Conservation (phyloP, 2,797 vertebrate genomes). For the Clangula hyemalis region DNA sequence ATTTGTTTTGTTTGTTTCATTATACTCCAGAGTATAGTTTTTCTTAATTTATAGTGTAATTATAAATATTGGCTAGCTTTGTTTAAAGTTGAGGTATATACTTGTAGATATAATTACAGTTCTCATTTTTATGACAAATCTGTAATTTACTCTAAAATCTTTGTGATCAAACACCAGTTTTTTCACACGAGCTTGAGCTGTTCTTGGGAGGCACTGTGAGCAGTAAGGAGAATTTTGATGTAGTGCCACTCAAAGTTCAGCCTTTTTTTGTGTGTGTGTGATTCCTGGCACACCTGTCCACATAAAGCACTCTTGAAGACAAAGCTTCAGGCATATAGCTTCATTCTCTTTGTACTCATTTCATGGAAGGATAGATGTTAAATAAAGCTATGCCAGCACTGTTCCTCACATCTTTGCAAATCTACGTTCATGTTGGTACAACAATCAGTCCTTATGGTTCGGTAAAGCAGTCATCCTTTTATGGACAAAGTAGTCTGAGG, state of each 20-base stretch:
- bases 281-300: background rate
- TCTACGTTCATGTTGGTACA: background rate
- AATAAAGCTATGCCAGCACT: background rate
- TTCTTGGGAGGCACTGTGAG: background rate
- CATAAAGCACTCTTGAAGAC: background rate
- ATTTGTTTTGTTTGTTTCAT: background rate
- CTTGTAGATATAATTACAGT: background rate
- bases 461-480: background rate
- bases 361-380: background rate
- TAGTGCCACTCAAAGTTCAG: accelerated
- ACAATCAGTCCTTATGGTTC: background rate
- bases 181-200: background rate
- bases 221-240: background rate
- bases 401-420: background rate
- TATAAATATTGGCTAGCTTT: background rate
- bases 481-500: background rate
- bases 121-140: background rate
- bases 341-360: background rate
- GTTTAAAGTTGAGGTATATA: background rate
- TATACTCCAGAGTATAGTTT: background rate
- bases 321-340: background rate
- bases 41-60: background rate
- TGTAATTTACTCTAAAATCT: background rate
- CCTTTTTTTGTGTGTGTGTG: background rate
- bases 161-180: background rate